Base-by-base conservation (phyloP, 2,888 invertebrate species). In the Campoplex nolae region DNA sequence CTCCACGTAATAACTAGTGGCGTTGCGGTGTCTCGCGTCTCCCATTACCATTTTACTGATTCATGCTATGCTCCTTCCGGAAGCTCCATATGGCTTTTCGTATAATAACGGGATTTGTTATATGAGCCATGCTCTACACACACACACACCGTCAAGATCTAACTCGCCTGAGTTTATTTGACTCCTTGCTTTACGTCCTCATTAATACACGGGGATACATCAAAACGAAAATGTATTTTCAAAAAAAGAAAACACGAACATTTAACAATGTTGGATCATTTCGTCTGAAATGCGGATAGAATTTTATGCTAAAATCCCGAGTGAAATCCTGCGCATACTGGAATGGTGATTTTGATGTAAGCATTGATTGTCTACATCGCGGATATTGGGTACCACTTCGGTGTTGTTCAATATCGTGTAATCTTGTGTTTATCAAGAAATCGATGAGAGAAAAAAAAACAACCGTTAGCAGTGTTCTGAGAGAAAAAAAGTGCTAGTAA, bases 1-100 rank as follows among this genome's bases (percentile, higher is more conserved):
- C 71, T 51, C 71, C 51, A 32, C 71, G 32, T 51, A 51, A 62
- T 54, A 81, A 67, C 68, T 73, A 51, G 71, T 54, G 42, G 48
- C 73, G 28, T 70, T 77, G 76, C 58, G 74, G 62, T 85, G 82
- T 88, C 68, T 54, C 84, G 79, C 70, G 67, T 86, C 88, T 89
- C 89, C 88, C 76, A 88, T 91, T 91, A 89, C 88, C 82, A 86
- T 89, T 88, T 87, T 82, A 71, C 83, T 76, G 75, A 85, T 74
- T 58, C 70, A 79, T 70, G 51, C 23, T 74, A 75, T 62, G 13
- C 32, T 13, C 51, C 38, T 45, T 74, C 28, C 73, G 74, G 42
- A 81, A 81, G 67, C 74, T 81, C 51, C 56, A 45, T 67, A 74
- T 81, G 81, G 74, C 51, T 74, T 68, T 74, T 74, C 42, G 67